Evolutionary conservation across 2,113 vertebrate genomes (phyloP).

Genomic region (Triplophysa tibetana): DNA sequence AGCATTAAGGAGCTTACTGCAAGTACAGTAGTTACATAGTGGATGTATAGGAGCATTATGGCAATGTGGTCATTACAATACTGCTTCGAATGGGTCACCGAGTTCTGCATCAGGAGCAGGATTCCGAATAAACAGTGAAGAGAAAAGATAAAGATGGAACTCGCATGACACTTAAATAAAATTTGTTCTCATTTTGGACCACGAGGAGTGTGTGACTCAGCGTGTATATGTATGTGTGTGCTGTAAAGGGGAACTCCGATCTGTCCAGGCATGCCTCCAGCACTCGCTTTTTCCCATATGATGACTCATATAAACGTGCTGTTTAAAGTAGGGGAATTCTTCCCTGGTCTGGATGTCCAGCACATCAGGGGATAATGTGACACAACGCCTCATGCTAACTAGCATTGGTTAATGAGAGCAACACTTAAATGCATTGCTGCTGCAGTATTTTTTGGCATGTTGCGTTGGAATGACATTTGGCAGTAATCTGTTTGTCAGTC

Average conservation of each 20-base stretch:
- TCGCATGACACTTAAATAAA: neutral
- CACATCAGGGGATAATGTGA: slow-evolving; percentile 27
- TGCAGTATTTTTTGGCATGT: slow-evolving; percentile 1
- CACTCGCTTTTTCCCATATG: slow-evolving; percentile 47
- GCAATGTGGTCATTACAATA: slow-evolving; percentile 23
- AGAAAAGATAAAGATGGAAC: slow-evolving; percentile 24
- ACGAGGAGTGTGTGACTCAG: slow-evolving; percentile 17
- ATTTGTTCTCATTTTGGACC: slow-evolving; percentile 1
- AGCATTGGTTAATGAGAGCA: neutral
- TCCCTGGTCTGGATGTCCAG: slow-evolving; percentile 14
- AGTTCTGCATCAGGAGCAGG: neutral
- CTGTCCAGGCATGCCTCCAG: slow-evolving; percentile 50
- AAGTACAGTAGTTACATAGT: slow-evolving; percentile 18
- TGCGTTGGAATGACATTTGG: slow-evolving; percentile 44
- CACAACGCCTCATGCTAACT: slow-evolving; percentile 13
- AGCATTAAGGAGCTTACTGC: slow-evolving; percentile 26
- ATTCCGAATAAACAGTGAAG: neutral
- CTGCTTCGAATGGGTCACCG: neutral
- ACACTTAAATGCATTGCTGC: neutral
- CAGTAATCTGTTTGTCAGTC: slow-evolving; percentile 34
- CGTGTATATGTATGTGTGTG: neutral
- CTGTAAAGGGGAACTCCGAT: slow-evolving; percentile 57
- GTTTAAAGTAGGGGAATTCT: slow-evolving; percentile 52
- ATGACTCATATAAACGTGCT: slow-evolving; percentile 56
- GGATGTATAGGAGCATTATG: slow-evolving; percentile 25